A percentile compares a stretch with the other conserved stretches of the same genome.
Evolutionary conservation across 2,113 vertebrate genomes (phyloP).

Genomic region (Eretmochelys imbricata): DNA sequence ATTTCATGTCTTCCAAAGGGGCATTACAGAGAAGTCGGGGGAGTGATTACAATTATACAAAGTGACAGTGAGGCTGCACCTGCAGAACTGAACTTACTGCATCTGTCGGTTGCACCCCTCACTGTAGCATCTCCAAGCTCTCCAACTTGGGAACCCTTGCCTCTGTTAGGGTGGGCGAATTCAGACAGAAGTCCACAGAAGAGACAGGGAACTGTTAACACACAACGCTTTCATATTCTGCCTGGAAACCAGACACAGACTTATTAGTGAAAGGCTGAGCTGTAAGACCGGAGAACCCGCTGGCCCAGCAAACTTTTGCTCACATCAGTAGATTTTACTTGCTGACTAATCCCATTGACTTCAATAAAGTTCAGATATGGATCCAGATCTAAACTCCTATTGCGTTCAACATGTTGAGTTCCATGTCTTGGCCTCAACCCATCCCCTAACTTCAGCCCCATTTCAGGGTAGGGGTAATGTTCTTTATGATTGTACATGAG

Average conservation of each 20-base stretch:
- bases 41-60: neutral
- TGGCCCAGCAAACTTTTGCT: neutral
- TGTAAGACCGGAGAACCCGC: neutral
- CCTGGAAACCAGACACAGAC: neutral
- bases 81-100: neutral
- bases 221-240: neutral
- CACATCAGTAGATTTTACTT: neutral
- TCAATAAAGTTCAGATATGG: neutral
- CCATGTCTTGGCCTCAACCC: neutral
- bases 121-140: neutral
- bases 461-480: neutral
- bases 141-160: neutral
- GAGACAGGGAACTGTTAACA: neutral
- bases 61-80: neutral
- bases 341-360: neutral
- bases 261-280: neutral
- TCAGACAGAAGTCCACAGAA: neutral
- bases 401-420: neutral
- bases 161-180: neutral
- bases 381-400: neutral
- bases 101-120: accelerated
- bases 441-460: neutral
- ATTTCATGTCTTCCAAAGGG: conserved; percentile 5
- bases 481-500: neutral
- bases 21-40: neutral